These are phyloP conservation scores for Catharus ustulatus DNA, from an alignment of 2,797 vertebrate species.

Conservation along the genomic window DNA sequence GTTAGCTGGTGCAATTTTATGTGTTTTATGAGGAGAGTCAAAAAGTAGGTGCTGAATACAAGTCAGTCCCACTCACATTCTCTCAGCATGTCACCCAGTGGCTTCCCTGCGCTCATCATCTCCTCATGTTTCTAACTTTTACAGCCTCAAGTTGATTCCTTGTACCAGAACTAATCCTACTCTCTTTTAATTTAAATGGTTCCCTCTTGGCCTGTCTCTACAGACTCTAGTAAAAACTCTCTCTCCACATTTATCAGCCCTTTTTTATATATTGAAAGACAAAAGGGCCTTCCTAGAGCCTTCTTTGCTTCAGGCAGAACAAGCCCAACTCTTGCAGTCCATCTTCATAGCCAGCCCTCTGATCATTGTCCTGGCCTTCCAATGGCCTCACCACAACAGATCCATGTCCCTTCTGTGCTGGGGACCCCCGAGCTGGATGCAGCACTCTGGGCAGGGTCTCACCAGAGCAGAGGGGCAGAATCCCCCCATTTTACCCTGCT, in stretches of 20 bases:
- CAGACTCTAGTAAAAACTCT: neutral
- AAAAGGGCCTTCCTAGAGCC: neutral
- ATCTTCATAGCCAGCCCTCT: neutral
- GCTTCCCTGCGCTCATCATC: neutral
- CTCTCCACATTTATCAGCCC: neutral
- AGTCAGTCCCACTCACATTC: accelerated
- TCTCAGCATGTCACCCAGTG: neutral
- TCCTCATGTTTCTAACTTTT: neutral
- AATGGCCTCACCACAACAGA: accelerated
- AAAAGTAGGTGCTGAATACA: neutral
- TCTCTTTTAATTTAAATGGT: neutral
- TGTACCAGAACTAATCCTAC: neutral
- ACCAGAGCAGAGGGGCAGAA: neutral
- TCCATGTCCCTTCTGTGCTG: neutral
- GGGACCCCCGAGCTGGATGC: accelerated
- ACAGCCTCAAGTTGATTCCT: neutral
- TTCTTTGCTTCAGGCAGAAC: neutral
- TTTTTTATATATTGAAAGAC: neutral
- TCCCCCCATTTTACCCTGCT: accelerated
- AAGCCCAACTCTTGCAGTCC: neutral
- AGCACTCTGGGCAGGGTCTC: neutral
- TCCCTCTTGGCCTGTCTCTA: neutral
- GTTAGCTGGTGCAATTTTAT: neutral
- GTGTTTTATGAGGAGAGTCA: neutral
- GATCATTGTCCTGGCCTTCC: neutral